Percentiles rank a stretch among this genome's conserved stretches.
Evolutionary conservation across 1,140 invertebrate genomes (phyloP).

Genomic region (Ptiloglossa arizonensis): DNA sequence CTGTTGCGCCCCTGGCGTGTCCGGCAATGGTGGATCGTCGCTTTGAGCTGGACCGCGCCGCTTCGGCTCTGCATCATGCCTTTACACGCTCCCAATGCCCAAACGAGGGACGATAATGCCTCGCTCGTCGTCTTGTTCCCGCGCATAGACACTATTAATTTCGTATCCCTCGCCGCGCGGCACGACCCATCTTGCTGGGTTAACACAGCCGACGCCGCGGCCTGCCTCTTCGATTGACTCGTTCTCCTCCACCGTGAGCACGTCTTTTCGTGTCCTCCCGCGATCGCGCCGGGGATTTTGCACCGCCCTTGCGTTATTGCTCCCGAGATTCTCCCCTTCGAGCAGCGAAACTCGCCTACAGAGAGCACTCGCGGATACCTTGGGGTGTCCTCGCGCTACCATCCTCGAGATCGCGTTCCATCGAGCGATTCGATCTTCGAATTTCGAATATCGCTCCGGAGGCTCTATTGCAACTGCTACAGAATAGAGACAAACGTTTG

Average conservation of each 20-base stretch:
- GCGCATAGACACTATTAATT: constrained; percentile 81
- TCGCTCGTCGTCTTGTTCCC: constrained; percentile 61
- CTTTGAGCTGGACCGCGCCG: constrained; percentile 77
- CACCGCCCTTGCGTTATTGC: background rate
- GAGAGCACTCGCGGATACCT: too few relatives aligned
- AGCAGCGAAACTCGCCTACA: too few relatives aligned
- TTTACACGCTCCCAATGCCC: constrained; percentile 79
- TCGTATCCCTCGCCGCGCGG: constrained; percentile 63
- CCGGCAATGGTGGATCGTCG: constrained; percentile 77
- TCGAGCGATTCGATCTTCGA: too few relatives aligned
- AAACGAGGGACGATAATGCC: constrained; percentile 79
- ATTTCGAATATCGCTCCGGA: too few relatives aligned
- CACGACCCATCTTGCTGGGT: constrained; percentile 61
- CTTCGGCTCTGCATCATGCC: constrained; percentile 77
- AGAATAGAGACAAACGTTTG: too few relatives aligned
- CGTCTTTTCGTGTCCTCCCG: constrained; percentile 36
- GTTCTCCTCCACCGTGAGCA: constrained; percentile 53
- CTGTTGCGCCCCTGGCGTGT: constrained; percentile 81
- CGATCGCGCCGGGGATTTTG: background rate
- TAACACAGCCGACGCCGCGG: constrained; percentile 31
- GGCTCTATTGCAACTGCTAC: too few relatives aligned
- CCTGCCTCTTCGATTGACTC: constrained; percentile 69
- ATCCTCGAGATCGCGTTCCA: too few relatives aligned
- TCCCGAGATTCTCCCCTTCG: background rate
- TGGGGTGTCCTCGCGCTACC: too few relatives aligned